phyloP scores from a whole-genome alignment of 2,797 vertebrate species.

The Mus minutoides region DNA sequence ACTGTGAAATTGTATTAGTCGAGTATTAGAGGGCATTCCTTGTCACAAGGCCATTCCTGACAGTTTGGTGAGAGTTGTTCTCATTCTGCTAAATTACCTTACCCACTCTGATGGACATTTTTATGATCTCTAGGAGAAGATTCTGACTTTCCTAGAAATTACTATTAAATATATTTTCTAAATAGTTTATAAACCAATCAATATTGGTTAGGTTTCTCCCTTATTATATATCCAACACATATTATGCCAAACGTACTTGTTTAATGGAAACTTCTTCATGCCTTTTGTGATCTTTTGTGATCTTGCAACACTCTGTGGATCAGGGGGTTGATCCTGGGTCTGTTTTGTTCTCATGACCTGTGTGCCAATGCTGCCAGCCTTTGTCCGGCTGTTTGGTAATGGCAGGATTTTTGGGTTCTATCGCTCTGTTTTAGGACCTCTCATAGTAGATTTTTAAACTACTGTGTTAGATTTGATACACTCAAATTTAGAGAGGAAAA shows the following conservation, averaged over 20 bases:
- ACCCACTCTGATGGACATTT: not conserved
- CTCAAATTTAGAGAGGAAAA: not conserved
- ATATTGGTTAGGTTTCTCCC: not conserved
- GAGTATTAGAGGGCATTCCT: not conserved
- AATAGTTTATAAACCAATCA: constrained; percentile 33
- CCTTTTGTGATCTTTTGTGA: not conserved
- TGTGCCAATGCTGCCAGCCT: not conserved
- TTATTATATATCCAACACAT: not conserved
- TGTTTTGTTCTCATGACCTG: not conserved
- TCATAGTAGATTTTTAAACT: constrained; percentile 5
- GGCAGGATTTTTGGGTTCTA: not conserved
- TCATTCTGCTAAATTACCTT: not conserved
- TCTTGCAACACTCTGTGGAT: not conserved
- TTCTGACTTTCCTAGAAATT: not conserved
- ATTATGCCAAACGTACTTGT: not conserved
- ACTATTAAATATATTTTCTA: constrained; percentile 46
- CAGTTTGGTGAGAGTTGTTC: not conserved
- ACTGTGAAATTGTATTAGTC: constrained; percentile 13
- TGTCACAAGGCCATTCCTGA: not conserved
- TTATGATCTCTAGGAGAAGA: constrained; percentile 36
- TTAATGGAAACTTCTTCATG: constrained; percentile 23
- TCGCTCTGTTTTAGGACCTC: not conserved
- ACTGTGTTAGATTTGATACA: constrained; percentile 21
- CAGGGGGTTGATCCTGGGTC: not conserved
- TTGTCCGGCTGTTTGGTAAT: not conserved